Base-by-base conservation (phyloP, 2,113 vertebrate species). In the Cephalopterus ornatus region DNA sequence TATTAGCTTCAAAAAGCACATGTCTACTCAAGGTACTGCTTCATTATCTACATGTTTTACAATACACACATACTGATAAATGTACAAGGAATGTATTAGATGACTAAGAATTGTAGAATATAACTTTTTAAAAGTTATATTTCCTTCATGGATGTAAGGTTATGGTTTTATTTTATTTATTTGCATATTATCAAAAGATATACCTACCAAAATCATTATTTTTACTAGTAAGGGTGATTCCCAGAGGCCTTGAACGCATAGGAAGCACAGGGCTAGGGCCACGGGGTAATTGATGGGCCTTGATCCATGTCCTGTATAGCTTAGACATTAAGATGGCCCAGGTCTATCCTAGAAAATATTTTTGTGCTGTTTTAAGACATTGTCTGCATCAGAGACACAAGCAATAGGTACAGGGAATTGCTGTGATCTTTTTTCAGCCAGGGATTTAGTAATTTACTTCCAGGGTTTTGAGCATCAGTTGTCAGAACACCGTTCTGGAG, bases 241-340 rank as follows among this genome's bases (percentile, higher is more conserved):
- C 19, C 46, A 74, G 65, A 39, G 26, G 19, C 6, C 14, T 59
- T 77, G 20, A 33, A 6, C 10, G 6, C 14, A 39, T 8, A 39
- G 30, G 12, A 87, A 81, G 44, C 18, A 44, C 41, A 53, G 11
- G 28, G 26, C 27, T 32, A 53, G 66, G 65, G 11, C 17, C 39
- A 59, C 33, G 62, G 30, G 26, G 35, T 4, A 62, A 55, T 35
- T 47, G 5, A 28, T 1, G 19, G 12, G 11, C 21, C 23, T 61
- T 0, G 0, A 24, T 73, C 49, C 26, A 11, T 11, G 13, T 27
- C 14, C n/a, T 82, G 12, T 12, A 67, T 8, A 26, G 2, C 23
- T 75, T 23, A 59, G 35, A 61, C 23, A 70, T 47, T 44, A 46
- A 16, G 27, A 32, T 22, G 5, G 26, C 12, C 17, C 12, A 37